Evolutionary conservation across 1,140 invertebrate species (phyloP).

Genomic region (Colletes gigas): DNA sequence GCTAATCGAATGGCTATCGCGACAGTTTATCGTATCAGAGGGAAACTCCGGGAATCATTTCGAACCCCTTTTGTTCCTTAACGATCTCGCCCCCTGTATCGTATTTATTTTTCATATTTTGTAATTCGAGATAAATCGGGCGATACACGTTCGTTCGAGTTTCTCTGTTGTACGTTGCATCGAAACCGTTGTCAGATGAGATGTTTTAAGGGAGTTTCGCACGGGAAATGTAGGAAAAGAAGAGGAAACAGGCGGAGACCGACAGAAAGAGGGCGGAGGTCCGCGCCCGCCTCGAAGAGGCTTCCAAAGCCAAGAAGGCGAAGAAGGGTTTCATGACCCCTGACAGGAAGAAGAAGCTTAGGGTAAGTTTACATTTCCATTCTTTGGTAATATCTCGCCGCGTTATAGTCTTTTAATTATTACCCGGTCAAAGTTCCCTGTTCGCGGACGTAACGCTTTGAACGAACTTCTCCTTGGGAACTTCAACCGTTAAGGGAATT

Average conservation of each 20-base stretch:
- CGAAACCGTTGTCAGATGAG: slow-evolving; percentile 46
- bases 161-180: slow-evolving; percentile 6
- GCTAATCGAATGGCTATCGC: slow-evolving; percentile 20
- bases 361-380: slow-evolving; percentile 85
- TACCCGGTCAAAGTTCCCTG: neutral
- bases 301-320: slow-evolving; percentile 96
- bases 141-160: neutral
- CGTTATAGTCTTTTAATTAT: neutral
- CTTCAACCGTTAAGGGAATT: neutral
- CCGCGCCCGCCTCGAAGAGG: slow-evolving; percentile 96
- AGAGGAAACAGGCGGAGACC: slow-evolving; percentile 96
- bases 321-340: slow-evolving; percentile 99
- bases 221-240: slow-evolving; percentile 88
- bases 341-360: slow-evolving; percentile 98
- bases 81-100: neutral
- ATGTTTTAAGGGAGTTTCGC: slow-evolving; percentile 68
- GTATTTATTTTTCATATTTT: neutral
- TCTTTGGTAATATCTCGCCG: slow-evolving; percentile 9
- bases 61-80: neutral
- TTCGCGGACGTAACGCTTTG: neutral
- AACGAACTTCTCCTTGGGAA: neutral
- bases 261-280: slow-evolving; percentile 97
- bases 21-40: neutral
- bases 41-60: neutral
- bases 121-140: too few relatives aligned